These are phyloP conservation scores for Periparus ater DNA, from an alignment of 2,797 vertebrate species.

Conservation along the genomic window DNA sequence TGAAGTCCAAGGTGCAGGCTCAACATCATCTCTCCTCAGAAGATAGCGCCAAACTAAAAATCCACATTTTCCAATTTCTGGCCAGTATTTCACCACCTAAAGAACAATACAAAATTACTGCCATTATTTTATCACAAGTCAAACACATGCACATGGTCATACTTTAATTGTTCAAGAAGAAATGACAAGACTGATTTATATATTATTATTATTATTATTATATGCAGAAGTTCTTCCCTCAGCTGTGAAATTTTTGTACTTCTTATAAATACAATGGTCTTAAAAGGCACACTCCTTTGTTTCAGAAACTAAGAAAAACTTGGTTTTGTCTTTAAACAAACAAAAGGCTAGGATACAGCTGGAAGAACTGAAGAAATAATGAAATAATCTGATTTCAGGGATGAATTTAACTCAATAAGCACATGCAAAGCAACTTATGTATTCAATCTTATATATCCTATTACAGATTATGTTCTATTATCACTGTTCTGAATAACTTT, in stretches of 20 bases:
- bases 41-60: slow-evolving; percentile 98
- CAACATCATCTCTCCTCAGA: slow-evolving; percentile 92
- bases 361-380: background rate
- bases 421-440: background rate
- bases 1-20: slow-evolving; percentile 96
- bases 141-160: background rate
- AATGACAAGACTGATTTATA: background rate
- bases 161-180: background rate
- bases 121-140: background rate
- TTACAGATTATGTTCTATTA: background rate
- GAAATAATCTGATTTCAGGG: background rate
- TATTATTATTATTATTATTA: background rate
- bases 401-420: background rate
- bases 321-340: background rate
- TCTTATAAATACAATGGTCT: background rate
- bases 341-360: background rate
- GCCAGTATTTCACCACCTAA: slow-evolving; percentile 99
- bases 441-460: background rate
- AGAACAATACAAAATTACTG: slow-evolving; percentile 2
- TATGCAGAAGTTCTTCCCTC: background rate
- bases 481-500: background rate
- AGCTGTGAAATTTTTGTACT: background rate
- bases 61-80: slow-evolving; percentile 97
- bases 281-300: background rate
- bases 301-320: background rate